Evolutionary conservation across 2,113 vertebrate genomes (phyloP).

Genomic region (Chascanopsetta lugubris): DNA sequence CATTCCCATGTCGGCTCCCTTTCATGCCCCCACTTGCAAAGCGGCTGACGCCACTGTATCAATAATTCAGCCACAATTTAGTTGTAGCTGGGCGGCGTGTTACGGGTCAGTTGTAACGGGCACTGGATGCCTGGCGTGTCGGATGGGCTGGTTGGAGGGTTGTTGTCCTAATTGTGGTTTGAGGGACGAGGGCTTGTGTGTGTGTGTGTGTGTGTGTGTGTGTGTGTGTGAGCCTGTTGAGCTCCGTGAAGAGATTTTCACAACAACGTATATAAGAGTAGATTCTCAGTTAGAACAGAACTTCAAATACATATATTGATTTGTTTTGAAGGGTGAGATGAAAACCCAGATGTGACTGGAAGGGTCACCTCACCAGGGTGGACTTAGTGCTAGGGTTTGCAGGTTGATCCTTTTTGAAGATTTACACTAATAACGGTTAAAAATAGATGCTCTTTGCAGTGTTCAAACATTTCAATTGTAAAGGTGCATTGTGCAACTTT

Average conservation of each 20-base stretch:
- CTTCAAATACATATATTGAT: no score
- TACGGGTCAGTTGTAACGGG: constrained; percentile 72
- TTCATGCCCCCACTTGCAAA: constrained; percentile 79
- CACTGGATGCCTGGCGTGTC: constrained; percentile 39
- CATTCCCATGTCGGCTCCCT: constrained; percentile 78
- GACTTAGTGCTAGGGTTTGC: no score
- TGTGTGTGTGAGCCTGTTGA: constrained; percentile 18
- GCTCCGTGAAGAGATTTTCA: not conserved
- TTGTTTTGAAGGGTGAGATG: no score
- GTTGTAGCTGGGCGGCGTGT: constrained; percentile 74
- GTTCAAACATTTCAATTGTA: no score
- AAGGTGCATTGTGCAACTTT: no score
- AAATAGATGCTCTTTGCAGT: no score
- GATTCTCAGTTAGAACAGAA: not conserved
- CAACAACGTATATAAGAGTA: not conserved
- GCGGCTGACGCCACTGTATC: constrained; percentile 70
- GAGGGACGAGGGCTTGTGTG: not conserved
- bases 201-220: not conserved
- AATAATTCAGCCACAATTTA: constrained; percentile 82
- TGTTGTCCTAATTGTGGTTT: constrained; percentile 24
- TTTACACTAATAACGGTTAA: no score
- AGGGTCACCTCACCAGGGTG: no score
- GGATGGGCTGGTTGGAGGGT: constrained; percentile 40
- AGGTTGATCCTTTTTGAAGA: no score
- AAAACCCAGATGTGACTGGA: no score